A percentile compares a stretch with the other conserved stretches of the same genome.
Conservation (phyloP, 2,797 vertebrate species). For the Cirrhinus mrigala region DNA sequence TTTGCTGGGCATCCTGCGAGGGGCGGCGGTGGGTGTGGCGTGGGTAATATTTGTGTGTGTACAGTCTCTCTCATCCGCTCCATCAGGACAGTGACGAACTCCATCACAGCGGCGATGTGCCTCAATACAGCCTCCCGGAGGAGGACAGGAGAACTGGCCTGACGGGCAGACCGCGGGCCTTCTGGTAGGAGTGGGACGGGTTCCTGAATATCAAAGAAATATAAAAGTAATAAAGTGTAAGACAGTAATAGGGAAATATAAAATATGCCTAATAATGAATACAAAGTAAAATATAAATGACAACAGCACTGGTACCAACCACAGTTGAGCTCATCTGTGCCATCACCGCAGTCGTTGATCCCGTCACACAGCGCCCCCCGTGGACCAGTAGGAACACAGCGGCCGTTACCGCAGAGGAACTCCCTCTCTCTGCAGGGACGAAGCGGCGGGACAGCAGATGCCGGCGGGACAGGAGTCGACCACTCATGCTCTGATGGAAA, state of each 20-base stretch:
- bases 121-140: conserved; percentile 78
- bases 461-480: conserved; percentile 60
- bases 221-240: too few species aligned
- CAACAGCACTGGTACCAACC: conserved; percentile 65
- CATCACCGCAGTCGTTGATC: conserved; percentile 78
- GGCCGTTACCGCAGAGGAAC: conserved; percentile 79
- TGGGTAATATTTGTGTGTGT: conserved; percentile 52
- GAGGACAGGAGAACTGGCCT: conserved; percentile 81
- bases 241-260: too few species aligned
- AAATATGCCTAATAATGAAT: too few species aligned
- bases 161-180: conserved; percentile 71
- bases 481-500: conserved; percentile 58
- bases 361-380: conserved; percentile 76
- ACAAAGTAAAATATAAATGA: too few species aligned
- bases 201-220: conserved; percentile 65
- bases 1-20: conserved; percentile 76
- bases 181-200: conserved; percentile 64
- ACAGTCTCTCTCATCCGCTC: conserved; percentile 83
- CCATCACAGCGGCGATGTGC: conserved; percentile 77
- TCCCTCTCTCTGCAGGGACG: conserved; percentile 70
- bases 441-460: conserved; percentile 24
- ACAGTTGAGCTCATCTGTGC: conserved; percentile 77
- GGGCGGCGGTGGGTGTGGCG: conserved; percentile 70
- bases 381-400: conserved; percentile 76
- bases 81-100: conserved; percentile 77